Conservation (phyloP, 1,140 invertebrate genomes). For the Lamellibrachia luymesi region DNA sequence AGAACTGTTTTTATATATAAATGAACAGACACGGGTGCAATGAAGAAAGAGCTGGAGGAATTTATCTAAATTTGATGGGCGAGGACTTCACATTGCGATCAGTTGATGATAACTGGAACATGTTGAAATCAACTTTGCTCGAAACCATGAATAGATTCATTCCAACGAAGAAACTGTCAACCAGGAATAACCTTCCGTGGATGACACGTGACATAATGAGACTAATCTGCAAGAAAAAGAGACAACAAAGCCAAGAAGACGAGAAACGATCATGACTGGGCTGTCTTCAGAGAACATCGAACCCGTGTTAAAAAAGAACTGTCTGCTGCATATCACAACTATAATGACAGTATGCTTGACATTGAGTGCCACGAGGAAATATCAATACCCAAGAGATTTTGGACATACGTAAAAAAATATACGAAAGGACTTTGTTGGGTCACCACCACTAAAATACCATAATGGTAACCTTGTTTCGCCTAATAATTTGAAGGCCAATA, state of each 20-base stretch:
- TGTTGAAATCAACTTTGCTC: neutral
- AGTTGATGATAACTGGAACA: neutral
- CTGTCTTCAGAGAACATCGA: neutral
- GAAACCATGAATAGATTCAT: neutral
- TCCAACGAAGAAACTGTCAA: neutral
- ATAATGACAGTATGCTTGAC: too few relatives aligned
- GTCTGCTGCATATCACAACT: neutral
- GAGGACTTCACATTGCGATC: neutral
- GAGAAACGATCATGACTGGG: neutral
- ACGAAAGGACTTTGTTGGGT: too few relatives aligned
- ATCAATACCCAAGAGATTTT: too few relatives aligned
- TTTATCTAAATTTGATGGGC: neutral
- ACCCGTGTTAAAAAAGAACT: neutral
- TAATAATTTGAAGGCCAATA: too few relatives aligned
- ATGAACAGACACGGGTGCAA: neutral
- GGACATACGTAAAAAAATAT: too few relatives aligned
- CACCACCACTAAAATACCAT: too few relatives aligned
- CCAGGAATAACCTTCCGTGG: neutral
- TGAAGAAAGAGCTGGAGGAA: neutral
- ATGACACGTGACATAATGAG: neutral
- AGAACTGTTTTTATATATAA: neutral
- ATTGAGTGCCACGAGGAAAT: too few relatives aligned
- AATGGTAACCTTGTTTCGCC: too few relatives aligned
- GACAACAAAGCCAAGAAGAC: neutral
- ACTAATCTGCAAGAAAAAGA: neutral